Conservation (phyloP, 2,888 invertebrate genomes). For the Dryadula phaetusa region DNA sequence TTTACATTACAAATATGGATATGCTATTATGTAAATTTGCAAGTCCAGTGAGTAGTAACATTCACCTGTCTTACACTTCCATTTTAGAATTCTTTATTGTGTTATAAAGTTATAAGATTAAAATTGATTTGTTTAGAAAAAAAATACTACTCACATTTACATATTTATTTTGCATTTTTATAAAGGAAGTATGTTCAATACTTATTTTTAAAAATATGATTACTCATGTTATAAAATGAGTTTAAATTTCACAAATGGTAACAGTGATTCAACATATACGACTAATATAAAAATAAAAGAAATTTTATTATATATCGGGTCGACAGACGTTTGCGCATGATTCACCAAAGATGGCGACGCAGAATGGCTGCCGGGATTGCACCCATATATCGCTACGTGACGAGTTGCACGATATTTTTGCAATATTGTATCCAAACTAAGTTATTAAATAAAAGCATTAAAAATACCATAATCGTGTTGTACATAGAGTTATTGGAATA, state of each 20-base stretch:
- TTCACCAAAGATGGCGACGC: constrained; percentile 57
- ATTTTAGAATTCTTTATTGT: constrained; percentile 9
- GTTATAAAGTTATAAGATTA: background rate
- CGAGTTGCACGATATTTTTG: constrained; percentile 50
- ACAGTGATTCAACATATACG: constrained; percentile 29
- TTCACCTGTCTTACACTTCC: background rate
- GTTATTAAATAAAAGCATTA: background rate
- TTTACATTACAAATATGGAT: constrained; percentile 14
- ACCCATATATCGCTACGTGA: constrained; percentile 58
- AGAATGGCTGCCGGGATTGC: constrained; percentile 46
- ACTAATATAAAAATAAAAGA: constrained; percentile 42
- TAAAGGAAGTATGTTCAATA: background rate
- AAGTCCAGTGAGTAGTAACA: constrained; percentile 7
- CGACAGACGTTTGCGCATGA: constrained; percentile 47
- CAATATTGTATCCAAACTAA: constrained; percentile 26
- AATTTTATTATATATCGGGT: constrained; percentile 42
- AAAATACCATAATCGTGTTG: background rate
- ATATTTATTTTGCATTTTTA: background rate
- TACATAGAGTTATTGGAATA: background rate
- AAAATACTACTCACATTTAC: background rate
- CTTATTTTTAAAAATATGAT: background rate
- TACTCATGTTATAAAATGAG: background rate
- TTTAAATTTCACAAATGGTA: background rate
- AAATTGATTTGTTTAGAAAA: background rate
- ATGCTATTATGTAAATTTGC: constrained; percentile 3